Percentiles rank a stretch among this genome's conserved stretches.
Conservation (phyloP, 1,140 invertebrate species). For the Drosophila gunungcola region DNA sequence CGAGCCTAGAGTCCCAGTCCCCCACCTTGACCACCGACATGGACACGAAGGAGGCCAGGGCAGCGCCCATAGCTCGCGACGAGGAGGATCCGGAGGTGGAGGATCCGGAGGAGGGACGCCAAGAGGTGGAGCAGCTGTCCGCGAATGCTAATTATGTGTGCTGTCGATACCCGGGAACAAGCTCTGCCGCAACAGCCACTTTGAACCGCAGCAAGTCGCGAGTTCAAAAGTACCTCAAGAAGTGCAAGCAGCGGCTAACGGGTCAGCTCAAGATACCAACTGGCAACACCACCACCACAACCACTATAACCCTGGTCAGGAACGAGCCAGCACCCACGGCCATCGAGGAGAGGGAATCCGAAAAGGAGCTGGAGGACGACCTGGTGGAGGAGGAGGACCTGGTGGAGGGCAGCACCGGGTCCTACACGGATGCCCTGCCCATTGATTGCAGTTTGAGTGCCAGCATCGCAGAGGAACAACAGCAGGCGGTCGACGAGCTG, state of each 20-base stretch:
- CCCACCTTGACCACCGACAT: conserved; percentile 47
- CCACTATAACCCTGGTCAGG: conserved; percentile 66
- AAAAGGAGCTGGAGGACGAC: conserved; percentile 5
- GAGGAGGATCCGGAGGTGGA: conserved; percentile 57
- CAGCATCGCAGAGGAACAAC: conserved; percentile 47
- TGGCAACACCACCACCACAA: conserved; percentile 27
- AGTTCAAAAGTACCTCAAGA: conserved; percentile 86
- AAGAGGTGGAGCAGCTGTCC: conserved; percentile 51
- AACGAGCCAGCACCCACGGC: conserved; percentile 51
- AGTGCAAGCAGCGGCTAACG: conserved; percentile 85
- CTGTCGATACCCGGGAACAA: conserved; percentile 66
- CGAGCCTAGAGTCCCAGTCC: conserved; percentile 54
- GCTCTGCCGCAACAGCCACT: conserved; percentile 19
- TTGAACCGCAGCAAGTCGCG: conserved; percentile 85
- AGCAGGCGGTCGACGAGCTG: conserved; percentile 52
- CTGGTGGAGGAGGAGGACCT: conserved; percentile 25
- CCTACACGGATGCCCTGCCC: conserved; percentile 58
- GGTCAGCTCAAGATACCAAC: conserved; percentile 56
- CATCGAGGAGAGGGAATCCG: conserved; percentile 18
- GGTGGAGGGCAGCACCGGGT: conserved; percentile 44
- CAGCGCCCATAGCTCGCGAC: conserved; percentile 76
- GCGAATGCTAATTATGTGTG: conserved; percentile 77
- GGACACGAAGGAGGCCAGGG: conserved; percentile 50
- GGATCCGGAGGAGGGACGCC: conserved; percentile 9
- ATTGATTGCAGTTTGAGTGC: conserved; percentile 58